phyloP scores from a whole-genome alignment of 1,140 invertebrate genomes.

The Panonychus citri region DNA sequence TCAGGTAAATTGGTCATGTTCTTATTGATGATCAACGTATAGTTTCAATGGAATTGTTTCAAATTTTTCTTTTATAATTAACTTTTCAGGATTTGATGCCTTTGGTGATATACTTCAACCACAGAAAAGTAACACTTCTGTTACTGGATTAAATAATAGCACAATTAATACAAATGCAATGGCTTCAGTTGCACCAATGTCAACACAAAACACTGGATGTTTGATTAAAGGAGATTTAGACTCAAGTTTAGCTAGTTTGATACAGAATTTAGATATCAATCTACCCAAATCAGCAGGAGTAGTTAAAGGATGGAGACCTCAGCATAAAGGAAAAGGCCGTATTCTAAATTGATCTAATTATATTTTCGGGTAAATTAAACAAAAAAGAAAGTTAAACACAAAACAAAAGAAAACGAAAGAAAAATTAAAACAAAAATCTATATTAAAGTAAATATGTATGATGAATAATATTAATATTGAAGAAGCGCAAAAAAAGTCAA shows the following conservation, averaged over 20 bases:
- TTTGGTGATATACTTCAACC: conserved; percentile 3
- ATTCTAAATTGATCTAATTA: too few species aligned
- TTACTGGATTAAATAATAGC: not conserved
- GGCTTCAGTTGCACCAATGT: conserved; percentile 22
- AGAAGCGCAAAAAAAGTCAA: too few species aligned
- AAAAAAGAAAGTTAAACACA: too few species aligned
- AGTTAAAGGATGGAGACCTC: too few species aligned
- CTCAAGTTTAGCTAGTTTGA: conserved; percentile 63
- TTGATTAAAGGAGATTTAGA: conserved; percentile 71
- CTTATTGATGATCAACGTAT: not conserved
- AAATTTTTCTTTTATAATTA: not conserved
- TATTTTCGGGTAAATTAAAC: too few species aligned
- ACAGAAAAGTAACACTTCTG: not conserved
- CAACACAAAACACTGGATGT: conserved; percentile 6
- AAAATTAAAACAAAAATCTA: too few species aligned
- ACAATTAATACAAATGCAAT: not conserved
- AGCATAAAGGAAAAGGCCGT: too few species aligned
- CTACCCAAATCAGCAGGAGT: conserved; percentile 25
- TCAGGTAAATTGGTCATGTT: not conserved
- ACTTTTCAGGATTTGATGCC: not conserved
- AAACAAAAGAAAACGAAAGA: too few species aligned
- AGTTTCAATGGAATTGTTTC: not conserved
- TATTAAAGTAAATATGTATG: too few species aligned
- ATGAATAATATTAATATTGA: too few species aligned
- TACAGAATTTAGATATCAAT: conserved; percentile 74